Evolutionary conservation across 2,113 vertebrate genomes (phyloP).

Genomic region (Ranitomeya imitator): DNA sequence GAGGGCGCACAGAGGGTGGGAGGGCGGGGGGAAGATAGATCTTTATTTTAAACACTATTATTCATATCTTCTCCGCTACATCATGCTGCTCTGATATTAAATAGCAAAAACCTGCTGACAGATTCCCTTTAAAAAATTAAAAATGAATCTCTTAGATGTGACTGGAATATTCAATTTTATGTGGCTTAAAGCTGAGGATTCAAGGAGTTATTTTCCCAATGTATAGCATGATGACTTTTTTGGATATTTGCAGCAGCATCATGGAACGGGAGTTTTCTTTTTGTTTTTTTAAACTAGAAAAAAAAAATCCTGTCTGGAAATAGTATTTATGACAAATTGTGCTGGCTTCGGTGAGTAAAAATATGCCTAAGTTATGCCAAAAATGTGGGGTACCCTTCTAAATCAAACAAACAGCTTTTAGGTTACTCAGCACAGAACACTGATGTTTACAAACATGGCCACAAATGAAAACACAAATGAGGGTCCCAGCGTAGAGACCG

Average conservation of each 20-base stretch:
- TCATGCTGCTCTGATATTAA: no score
- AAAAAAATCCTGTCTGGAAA: background rate
- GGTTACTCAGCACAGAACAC: background rate
- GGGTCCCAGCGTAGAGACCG: background rate
- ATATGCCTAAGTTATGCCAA: background rate
- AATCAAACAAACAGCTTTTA: background rate
- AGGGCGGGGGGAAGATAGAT: no score
- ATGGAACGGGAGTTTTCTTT: background rate
- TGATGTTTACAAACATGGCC: background rate
- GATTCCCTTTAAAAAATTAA: no score
- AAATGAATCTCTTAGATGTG: no score
- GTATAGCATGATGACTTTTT: background rate
- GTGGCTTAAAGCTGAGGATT: background rate
- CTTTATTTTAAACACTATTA: no score
- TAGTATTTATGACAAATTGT: background rate
- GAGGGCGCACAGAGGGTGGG: no score
- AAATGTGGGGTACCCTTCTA: conserved; percentile 8
- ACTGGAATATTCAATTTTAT: no score
- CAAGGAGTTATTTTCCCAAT: background rate
- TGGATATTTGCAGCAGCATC: background rate
- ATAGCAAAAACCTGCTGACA: no score
- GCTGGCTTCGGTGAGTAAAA: background rate
- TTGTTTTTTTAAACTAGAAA: background rate
- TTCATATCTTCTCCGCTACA: no score
- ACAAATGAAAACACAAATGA: background rate